phyloP scores from a whole-genome alignment of 2,113 vertebrate species.

The Pluvialis apricaria region DNA sequence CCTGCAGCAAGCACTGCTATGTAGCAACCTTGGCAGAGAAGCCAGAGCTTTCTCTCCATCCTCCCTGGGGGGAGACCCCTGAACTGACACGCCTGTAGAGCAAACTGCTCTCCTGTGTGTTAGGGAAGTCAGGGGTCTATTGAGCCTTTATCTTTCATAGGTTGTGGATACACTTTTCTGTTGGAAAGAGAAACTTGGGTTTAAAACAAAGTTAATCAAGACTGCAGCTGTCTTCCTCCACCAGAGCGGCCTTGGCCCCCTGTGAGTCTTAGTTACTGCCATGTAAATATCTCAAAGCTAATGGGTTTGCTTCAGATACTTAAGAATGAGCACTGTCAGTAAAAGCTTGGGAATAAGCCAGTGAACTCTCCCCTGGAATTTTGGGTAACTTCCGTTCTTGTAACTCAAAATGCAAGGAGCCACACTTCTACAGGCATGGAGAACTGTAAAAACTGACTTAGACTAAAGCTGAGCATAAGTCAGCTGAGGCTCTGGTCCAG shows the following conservation, averaged over 20 bases:
- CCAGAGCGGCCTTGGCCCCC: not conserved
- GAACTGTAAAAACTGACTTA: not conserved
- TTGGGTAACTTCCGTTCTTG: not conserved
- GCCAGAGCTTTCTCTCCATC: not conserved
- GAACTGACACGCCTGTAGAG: fast-evolving
- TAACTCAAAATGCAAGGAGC: not conserved
- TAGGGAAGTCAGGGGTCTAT: not conserved
- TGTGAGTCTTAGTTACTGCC: not conserved
- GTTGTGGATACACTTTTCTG: not conserved
- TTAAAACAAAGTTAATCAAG: not conserved
- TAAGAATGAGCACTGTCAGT: not conserved
- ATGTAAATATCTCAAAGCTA: not conserved
- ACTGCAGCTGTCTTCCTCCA: not conserved
- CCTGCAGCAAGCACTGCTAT: not conserved
- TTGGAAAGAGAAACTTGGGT: not conserved
- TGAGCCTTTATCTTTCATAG: not conserved
- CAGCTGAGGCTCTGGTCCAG: not conserved
- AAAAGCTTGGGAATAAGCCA: not conserved
- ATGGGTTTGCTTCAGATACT: not conserved
- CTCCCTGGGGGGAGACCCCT: not conserved
- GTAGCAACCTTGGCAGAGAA: not conserved
- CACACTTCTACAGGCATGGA: not conserved
- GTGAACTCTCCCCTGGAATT: not conserved
- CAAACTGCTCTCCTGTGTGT: not conserved
- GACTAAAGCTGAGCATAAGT: not conserved